Percentiles rank a stretch among this genome's conserved stretches.
These are phyloP conservation scores for Pantherophis guttatus DNA, from an alignment of 2,113 vertebrate species.

Conservation along the genomic window DNA sequence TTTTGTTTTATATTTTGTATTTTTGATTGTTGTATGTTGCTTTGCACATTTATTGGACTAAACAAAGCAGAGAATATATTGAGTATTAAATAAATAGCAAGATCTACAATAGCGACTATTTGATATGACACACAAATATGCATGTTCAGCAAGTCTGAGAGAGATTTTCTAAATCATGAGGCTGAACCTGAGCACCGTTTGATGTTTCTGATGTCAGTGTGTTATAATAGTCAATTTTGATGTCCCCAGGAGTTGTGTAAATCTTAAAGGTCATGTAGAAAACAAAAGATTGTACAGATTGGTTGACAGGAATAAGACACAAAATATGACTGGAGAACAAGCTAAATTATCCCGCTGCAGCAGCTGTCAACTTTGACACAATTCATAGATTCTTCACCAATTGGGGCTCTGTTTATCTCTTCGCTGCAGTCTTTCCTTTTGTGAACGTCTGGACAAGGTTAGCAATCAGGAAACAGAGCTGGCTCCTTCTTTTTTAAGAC, in stretches of 20 bases:
- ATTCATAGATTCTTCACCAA: conserved; percentile 21
- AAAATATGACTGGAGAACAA: neutral
- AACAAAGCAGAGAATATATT: neutral
- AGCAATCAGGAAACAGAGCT: conserved; percentile 19
- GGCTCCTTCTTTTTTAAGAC: neutral
- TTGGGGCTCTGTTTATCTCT: conserved; percentile 25
- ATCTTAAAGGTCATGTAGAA: neutral
- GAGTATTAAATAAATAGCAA: neutral
- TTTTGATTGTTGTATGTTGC: neutral
- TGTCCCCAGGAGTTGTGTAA: neutral
- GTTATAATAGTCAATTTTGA: neutral
- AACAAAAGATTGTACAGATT: neutral
- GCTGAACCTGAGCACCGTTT: neutral
- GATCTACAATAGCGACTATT: neutral
- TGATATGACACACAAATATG: neutral
- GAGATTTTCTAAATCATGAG: neutral
- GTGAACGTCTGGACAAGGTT: neutral
- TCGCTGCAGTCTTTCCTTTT: conserved; percentile 4
- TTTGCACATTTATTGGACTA: neutral
- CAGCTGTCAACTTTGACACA: conserved; percentile 14
- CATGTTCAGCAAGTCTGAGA: neutral
- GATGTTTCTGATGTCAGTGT: neutral
- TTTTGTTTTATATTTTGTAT: neutral
- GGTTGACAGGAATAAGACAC: conserved; percentile 11
- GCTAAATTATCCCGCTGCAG: conserved; percentile 34